Evolutionary conservation across 2,113 vertebrate species (phyloP), one percentile per base, ranked within the genome.

Genomic region (Platichthys flesus): DNA sequence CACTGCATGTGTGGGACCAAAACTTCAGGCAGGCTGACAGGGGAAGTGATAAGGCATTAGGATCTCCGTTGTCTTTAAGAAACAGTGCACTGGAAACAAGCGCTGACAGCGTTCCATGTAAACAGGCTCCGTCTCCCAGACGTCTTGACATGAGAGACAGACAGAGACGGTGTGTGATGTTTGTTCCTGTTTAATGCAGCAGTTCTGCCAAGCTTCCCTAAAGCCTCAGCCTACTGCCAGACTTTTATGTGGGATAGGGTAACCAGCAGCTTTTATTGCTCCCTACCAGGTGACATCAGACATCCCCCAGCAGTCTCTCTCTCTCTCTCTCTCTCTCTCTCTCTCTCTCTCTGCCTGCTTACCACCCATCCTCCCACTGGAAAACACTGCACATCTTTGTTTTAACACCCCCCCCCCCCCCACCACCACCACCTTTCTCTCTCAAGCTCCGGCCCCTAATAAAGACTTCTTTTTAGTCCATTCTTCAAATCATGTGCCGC

Each of bases 221-320:
- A 90, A 94, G 88, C 89, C 83, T 84, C 85, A 76, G 86, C 82
- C 83, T 82, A 71, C 85, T 91, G 90, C 90, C 91, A 93, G 89
- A 86, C 91, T 90, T 93, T 93, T 84, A 92, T 92, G 91, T 94
- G 90, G 91, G 86, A 89, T 92, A 91, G 82, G 78, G 92, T 91
- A 92, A 93, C 92, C 85, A 79, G 88, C 87, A 74, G 90, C 92
- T 92, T 92, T 89, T 90, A 91, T 88, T 86, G 84, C 90, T 89
- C 88, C 88, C 82, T 86, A 90, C 84, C 91, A 93, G 90, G 94
- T 94, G 93, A 94, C 93, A 94, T 94, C 92, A 94, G 90, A 91
- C 90, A 84, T 88, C 90, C 83, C 81, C 84, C 79, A 86, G 83
- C 85, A 86, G 67, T 76, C 79, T 85, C 82, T 76, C 82, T 73